Conservation (phyloP, 1,140 invertebrate genomes). For the Caenorhabditis briggsae region DNA sequence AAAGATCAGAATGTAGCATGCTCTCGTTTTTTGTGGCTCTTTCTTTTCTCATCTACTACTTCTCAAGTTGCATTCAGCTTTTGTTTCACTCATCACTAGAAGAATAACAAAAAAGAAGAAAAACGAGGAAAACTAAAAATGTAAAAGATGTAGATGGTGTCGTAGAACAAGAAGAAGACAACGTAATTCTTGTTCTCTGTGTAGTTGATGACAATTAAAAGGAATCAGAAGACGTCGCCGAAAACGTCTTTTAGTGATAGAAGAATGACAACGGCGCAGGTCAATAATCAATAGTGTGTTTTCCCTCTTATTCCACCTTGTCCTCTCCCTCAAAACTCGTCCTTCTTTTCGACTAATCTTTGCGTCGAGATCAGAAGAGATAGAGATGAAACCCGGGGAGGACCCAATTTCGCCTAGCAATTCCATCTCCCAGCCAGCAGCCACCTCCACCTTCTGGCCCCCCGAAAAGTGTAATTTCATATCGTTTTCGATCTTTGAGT, state of each 20-base stretch:
- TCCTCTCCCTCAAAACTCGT: background rate
- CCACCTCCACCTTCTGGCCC: conserved; percentile 19
- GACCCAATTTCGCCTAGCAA: conserved; percentile 14
- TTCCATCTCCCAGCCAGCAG: background rate
- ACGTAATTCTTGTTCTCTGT: conserved; percentile 35
- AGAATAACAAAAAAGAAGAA: background rate
- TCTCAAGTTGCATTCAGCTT: conserved; percentile 46
- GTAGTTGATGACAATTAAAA: conserved; percentile 38
- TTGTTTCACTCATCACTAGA: conserved; percentile 24
- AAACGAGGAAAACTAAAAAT: background rate
- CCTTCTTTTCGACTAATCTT: conserved; percentile 9
- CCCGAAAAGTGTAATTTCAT: conserved; percentile 20
- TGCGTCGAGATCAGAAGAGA: conserved; percentile 31
- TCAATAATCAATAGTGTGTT: conserved; percentile 23
- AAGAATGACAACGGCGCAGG: conserved; percentile 16
- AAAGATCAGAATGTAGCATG: conserved; percentile 37
- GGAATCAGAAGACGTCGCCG: background rate
- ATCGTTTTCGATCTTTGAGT: conserved; percentile 12
- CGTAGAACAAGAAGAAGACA: background rate
- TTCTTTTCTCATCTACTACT: background rate
- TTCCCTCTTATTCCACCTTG: background rate
- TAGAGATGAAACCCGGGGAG: background rate
- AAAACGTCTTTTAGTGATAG: conserved; percentile 8
- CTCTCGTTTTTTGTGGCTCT: background rate
- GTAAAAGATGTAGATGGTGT: background rate